Base-by-base conservation (phyloP, 37 sponge, comb jelly and placozoan genomes). In the Mnemiopsis leidyi region DNA sequence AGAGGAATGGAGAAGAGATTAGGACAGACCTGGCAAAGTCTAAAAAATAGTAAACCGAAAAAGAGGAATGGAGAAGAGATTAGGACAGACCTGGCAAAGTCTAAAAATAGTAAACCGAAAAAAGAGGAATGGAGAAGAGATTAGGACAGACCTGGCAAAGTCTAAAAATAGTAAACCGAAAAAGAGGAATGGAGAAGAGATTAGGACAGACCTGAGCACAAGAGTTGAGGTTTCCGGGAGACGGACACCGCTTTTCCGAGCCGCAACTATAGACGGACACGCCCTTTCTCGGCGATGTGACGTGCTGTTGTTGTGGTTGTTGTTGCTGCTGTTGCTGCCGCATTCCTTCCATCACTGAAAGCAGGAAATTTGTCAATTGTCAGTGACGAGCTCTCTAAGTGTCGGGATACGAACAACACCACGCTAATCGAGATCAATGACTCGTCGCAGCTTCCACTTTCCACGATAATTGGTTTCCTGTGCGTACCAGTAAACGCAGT, bases 261-360 rank as follows among this genome's bases (percentile, higher is more conserved):
- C 36, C 79, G 28, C 73, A 21, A 3, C 28, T 69, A 25, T 28
- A 69, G n/a, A 69, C 73, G 79, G 36, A 77, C 32, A 31, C 79
- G 3, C 36, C 79, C 79, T 77, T 77, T 32, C 32, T 77, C 26
- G 61, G 61, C 5, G 61, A 48, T 48, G 79, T 36, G 79, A 77
- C 26, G 79, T 77, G 26, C 7, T 32, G 34, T 18, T 31, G 79
- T 29, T 71, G 73, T 71, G 25, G 73, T 20, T 77, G 79, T 36
- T 77, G 79, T 77, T 77, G 79, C 36, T 77, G 79, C 18, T 77
- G 79, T 77, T 48, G 61, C 61, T 48, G 61, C 61, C 61, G 61
- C 61, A 48, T 48, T 48, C 61, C 61, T 48, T 48, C 61, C 61
- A 48, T 13, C 5, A 48, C 61, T 48, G 61, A 18, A 48, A 48